Evolutionary conservation across 2,888 invertebrate genomes (phyloP).

Genomic region (Lamproptera curius): DNA sequence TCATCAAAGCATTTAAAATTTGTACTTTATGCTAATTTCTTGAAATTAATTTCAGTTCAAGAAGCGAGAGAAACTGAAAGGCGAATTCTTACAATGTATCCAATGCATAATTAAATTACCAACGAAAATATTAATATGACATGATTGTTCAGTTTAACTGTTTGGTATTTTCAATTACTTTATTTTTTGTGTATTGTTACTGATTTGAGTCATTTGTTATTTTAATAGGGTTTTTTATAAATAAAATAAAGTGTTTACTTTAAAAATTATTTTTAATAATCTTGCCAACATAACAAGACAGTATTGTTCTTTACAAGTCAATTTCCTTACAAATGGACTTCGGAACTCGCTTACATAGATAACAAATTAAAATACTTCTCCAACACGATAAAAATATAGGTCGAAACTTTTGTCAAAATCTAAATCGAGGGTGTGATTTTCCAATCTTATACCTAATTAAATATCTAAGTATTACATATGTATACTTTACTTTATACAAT

Average conservation of each 20-base stretch:
- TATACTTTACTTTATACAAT: constrained; percentile 16
- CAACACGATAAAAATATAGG: constrained; percentile 10
- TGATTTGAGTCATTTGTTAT: no score
- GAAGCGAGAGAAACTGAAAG: constrained; percentile 39
- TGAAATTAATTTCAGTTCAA: constrained; percentile 36
- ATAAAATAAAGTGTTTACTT: constrained; percentile 7
- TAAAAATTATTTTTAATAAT: constrained; percentile 18
- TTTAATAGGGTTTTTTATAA: neutral
- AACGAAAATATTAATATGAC: constrained; percentile 25
- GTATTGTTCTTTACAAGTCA: constrained; percentile 5
- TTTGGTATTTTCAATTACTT: no score
- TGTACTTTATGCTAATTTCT: neutral
- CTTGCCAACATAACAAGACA: constrained; percentile 9
- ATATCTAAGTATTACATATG: constrained; percentile 1
- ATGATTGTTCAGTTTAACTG: no score
- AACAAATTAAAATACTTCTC: constrained; percentile 12
- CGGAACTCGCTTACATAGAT: neutral
- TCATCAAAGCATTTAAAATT: no score
- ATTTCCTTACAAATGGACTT: constrained; percentile 4
- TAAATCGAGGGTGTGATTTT: constrained; percentile 5
- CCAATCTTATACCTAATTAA: constrained; percentile 8
- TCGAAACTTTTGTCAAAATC: neutral
- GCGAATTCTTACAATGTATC: constrained; percentile 45
- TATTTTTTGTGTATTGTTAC: no score
- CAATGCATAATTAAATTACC: constrained; percentile 39